Evolutionary conservation across 2,797 vertebrate genomes (phyloP).

Genomic region (Echeneis naucrates): DNA sequence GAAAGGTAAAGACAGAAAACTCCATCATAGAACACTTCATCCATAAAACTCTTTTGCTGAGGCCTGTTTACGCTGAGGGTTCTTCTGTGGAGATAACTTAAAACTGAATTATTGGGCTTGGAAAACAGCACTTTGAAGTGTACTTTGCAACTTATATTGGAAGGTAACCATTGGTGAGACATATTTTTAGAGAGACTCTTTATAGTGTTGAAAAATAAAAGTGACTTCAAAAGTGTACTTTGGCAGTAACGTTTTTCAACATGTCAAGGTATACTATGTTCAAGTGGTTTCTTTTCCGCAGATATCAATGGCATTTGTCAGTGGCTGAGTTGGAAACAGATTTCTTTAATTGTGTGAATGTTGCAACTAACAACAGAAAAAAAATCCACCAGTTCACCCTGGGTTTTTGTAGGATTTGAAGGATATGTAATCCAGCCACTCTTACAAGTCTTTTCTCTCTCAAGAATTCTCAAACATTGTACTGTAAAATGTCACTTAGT

Average conservation of each 20-base stretch:
- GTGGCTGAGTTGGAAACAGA: background rate
- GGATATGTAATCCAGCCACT: background rate
- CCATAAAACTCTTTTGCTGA: constrained; percentile 32
- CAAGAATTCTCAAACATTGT: too few species aligned
- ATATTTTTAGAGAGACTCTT: background rate
- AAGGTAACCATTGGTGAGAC: constrained; percentile 5
- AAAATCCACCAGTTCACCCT: too few species aligned
- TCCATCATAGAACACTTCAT: constrained; percentile 13
- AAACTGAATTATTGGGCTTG: constrained; percentile 16
- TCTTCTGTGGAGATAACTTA: constrained; percentile 34
- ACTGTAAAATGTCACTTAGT: background rate
- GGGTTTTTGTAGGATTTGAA: constrained; percentile 5
- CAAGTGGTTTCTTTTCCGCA: background rate
- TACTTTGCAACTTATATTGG: background rate
- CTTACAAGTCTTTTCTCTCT: background rate
- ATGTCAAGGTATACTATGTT: constrained; percentile 1
- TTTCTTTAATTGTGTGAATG: background rate
- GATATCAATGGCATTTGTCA: background rate
- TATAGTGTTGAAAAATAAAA: constrained; percentile 3
- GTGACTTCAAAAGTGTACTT: constrained; percentile 1
- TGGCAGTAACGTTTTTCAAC: background rate
- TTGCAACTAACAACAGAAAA: background rate
- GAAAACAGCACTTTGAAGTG: constrained; percentile 15
- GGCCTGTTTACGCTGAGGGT: constrained; percentile 17
- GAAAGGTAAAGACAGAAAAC: constrained; percentile 14